Percentiles rank a stretch among this genome's conserved stretches.
Evolutionary conservation across 2,797 vertebrate species (phyloP).

Genomic region (Nannoperca obscura): DNA sequence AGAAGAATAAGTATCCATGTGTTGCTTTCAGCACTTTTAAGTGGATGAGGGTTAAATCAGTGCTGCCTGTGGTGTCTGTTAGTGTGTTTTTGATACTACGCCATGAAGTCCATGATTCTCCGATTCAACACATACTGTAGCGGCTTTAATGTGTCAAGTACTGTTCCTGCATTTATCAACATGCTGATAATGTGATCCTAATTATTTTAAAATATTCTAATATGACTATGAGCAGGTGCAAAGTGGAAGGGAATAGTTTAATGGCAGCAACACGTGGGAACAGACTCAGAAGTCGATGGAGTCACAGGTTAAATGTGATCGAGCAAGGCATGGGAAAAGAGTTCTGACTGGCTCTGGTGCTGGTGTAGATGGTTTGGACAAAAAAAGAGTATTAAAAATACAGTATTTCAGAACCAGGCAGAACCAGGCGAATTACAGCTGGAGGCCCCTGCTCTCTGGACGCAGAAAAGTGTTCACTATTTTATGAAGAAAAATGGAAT

Average conservation of each 20-base stretch:
- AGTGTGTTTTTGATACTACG: background rate
- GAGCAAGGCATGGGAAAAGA: background rate
- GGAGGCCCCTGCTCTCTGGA: slow-evolving; percentile 3
- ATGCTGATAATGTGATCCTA: background rate
- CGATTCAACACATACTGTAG: background rate
- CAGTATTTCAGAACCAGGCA: slow-evolving; percentile 16
- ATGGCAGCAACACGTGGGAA: background rate
- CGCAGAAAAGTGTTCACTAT: slow-evolving; percentile 18
- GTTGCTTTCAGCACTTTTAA: background rate
- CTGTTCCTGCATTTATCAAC: background rate
- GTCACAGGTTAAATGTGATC: background rate
- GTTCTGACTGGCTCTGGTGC: background rate
- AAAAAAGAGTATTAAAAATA: background rate
- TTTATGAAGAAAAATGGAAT: slow-evolving; percentile 16
- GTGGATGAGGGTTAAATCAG: background rate
- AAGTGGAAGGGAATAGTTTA: background rate
- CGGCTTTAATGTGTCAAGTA: background rate
- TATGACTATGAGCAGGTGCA: background rate
- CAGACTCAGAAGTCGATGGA: background rate
- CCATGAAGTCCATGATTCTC: background rate
- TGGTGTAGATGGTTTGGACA: background rate
- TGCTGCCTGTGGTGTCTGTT: background rate
- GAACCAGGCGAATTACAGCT: slow-evolving; percentile 19
- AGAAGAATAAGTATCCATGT: background rate
- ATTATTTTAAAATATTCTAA: background rate